These are phyloP conservation scores for Hippasteria phrygiana DNA, from an alignment of 53 echinoderm and acorn worm species.

Conservation along the genomic window DNA sequence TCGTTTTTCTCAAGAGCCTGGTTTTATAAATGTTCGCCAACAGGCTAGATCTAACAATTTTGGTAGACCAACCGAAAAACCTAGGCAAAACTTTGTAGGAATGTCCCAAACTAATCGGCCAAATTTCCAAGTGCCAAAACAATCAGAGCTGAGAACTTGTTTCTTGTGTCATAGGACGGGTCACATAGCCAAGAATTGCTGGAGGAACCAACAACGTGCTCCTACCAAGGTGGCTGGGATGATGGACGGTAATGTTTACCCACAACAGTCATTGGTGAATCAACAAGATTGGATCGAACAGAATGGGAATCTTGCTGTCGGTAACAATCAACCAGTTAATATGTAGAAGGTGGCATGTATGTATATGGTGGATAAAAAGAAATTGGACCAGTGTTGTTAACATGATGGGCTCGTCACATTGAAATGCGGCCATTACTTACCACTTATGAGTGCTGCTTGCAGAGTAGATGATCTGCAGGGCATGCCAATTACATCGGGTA, in stretches of 20 bases:
- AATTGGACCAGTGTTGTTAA: background rate
- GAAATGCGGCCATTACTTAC: conserved; percentile 28
- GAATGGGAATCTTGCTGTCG: background rate
- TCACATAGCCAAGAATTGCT: conserved; percentile 31
- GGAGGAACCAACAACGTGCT: background rate
- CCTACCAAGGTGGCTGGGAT: conserved; percentile 2
- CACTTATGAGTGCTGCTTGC: conserved; percentile 18
- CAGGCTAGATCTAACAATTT: background rate
- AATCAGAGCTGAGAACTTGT: background rate
- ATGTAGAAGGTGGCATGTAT: conserved; percentile 10
- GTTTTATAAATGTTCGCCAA: background rate
- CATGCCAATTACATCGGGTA: background rate
- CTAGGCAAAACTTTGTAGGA: background rate
- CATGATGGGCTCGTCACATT: background rate
- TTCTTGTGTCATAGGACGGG: conserved; percentile 8
- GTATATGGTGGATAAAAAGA: conserved; percentile 1
- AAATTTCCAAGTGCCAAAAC: background rate
- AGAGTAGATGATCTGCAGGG: background rate
- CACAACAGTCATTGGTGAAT: background rate
- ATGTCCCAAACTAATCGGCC: background rate
- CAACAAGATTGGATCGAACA: background rate
- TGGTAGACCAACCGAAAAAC: background rate
- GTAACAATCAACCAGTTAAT: background rate
- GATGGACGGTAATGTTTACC: background rate
- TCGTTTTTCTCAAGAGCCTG: background rate